phyloP scores from a whole-genome alignment of 2,113 vertebrate genomes.

The Aspidoscelis tigris region DNA sequence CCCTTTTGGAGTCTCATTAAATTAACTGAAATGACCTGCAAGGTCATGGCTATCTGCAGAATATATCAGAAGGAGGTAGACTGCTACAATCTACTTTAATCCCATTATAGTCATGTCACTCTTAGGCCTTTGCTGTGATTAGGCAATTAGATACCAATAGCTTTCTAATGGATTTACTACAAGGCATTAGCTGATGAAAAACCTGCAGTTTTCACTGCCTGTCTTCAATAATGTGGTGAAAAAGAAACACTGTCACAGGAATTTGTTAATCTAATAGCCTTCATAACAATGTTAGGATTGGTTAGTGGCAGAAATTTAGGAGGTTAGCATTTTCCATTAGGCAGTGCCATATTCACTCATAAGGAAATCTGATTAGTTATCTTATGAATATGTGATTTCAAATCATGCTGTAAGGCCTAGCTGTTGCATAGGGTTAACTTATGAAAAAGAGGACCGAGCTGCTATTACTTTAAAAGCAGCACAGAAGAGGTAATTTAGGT shows the following conservation, averaged over 20 bases:
- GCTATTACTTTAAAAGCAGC: too few relatives aligned
- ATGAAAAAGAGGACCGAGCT: too few relatives aligned
- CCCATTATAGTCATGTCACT: slow-evolving; percentile 72
- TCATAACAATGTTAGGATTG: slow-evolving; percentile 47
- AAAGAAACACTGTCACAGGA: slow-evolving; percentile 58
- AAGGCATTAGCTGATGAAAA: slow-evolving; percentile 73
- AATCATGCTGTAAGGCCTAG: background rate
- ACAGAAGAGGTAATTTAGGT: too few relatives aligned
- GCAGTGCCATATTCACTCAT: background rate
- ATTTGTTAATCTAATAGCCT: slow-evolving; percentile 66
- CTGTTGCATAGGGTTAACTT: background rate
- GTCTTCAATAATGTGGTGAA: slow-evolving; percentile 40
- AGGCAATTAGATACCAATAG: slow-evolving; percentile 77
- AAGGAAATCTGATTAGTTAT: slow-evolving; percentile 34
- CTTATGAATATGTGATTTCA: background rate
- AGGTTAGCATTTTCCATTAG: slow-evolving; percentile 35
- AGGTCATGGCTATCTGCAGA: slow-evolving; percentile 56
- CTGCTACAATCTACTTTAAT: slow-evolving; percentile 69
- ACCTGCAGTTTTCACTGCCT: slow-evolving; percentile 59
- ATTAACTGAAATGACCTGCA: slow-evolving; percentile 61
- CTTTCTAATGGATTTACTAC: slow-evolving; percentile 76
- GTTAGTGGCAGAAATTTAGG: slow-evolving; percentile 55
- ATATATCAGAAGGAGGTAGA: slow-evolving; percentile 51
- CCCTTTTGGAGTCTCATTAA: background rate
- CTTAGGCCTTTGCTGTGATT: slow-evolving; percentile 66